phyloP scores from a whole-genome alignment of 2,113 vertebrate genomes.

The Atherinomorus stipes region DNA sequence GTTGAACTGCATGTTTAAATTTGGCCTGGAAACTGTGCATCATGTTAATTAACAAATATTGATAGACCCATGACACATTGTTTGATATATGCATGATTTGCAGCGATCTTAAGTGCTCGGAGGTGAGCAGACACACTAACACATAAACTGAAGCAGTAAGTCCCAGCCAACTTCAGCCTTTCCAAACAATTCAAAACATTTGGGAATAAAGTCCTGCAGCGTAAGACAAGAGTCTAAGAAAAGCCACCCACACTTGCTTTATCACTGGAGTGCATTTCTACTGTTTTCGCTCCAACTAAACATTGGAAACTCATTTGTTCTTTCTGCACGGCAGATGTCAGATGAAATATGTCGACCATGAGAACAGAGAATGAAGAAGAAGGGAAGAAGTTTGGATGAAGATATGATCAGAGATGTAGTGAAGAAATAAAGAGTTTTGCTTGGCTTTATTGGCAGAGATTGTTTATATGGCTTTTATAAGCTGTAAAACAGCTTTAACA shows the following conservation, averaged over 20 bases:
- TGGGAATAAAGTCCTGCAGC: constrained; percentile 46
- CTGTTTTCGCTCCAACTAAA: constrained; percentile 42
- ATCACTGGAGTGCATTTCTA: constrained; percentile 41
- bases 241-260: constrained; percentile 57
- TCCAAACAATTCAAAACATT: constrained; percentile 64
- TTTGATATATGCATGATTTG: constrained; percentile 42
- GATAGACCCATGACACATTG: constrained; percentile 21
- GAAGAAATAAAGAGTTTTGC: neutral
- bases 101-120: constrained; percentile 33
- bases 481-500: neutral
- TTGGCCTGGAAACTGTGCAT: neutral
- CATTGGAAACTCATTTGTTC: constrained; percentile 32
- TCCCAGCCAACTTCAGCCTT: constrained; percentile 45
- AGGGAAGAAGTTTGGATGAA: neutral
- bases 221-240: constrained; percentile 50
- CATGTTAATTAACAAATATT: constrained; percentile 23
- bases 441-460: neutral
- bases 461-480: neutral
- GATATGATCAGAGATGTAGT: neutral
- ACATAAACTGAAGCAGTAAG: constrained; percentile 28
- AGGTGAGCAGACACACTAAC: constrained; percentile 12
- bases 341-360: constrained; percentile 21
- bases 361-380: neutral
- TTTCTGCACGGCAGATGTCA: constrained; percentile 43
- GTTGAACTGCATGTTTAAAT: neutral